A percentile compares a stretch with the other conserved stretches of the same genome.
Conservation (phyloP, 2,888 invertebrate species). For the Agrochola lychnidis region DNA sequence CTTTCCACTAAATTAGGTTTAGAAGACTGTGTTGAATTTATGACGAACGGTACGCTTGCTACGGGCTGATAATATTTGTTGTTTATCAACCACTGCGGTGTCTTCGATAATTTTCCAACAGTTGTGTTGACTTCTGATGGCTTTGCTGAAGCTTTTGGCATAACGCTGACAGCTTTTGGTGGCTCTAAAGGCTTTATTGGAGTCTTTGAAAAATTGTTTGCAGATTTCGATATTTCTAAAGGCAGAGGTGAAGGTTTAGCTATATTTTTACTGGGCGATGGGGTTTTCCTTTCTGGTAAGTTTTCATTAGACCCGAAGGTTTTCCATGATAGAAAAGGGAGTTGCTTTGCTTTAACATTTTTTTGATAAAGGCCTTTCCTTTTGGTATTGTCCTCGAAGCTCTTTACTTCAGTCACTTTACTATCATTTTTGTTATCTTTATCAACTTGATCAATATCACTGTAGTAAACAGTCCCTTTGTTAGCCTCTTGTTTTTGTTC, state of each 20-base stretch:
- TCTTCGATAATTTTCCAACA: constrained; percentile 79
- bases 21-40: constrained; percentile 72
- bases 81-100: constrained; percentile 82
- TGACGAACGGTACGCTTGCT: constrained; percentile 82
- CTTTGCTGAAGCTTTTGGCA: constrained; percentile 43
- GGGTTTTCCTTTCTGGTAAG: constrained; percentile 69
- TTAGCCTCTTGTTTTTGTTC: constrained; percentile 66
- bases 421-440: constrained; percentile 63
- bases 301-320: constrained; percentile 74
- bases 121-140: constrained; percentile 64
- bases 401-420: constrained; percentile 48
- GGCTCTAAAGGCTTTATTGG: constrained; percentile 39
- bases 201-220: constrained; percentile 40
- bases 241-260: constrained; percentile 55
- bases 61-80: constrained; percentile 86
- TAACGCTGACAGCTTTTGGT: constrained; percentile 21
- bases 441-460: constrained; percentile 84
- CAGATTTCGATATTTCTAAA: constrained; percentile 65
- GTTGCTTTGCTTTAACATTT: constrained; percentile 77
- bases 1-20: constrained; percentile 62
- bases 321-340: constrained; percentile 79
- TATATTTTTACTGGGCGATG: constrained; percentile 67
- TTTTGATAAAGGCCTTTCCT: constrained; percentile 81
- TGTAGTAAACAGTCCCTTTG: constrained; percentile 82
- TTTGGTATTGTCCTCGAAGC: constrained; percentile 65